phyloP scores from a whole-genome alignment of 92 coral and sea anemone genomes.

The Anthopleura xanthogrammica region DNA sequence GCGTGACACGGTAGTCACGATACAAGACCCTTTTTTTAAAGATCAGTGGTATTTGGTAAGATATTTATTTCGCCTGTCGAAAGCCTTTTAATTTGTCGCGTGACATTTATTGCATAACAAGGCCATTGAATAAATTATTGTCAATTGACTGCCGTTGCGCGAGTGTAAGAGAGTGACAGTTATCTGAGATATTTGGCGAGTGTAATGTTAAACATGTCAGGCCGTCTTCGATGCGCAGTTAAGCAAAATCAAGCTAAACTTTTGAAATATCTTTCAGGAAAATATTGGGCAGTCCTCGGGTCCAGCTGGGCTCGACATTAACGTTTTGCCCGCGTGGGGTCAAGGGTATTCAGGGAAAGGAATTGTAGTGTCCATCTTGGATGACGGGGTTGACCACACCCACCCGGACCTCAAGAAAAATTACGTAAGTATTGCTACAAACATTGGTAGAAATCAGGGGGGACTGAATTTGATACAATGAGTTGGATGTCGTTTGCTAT shows the following conservation, averaged over 20 bases:
- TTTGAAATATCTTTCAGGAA: constrained; percentile 37
- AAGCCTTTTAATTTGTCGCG: not conserved
- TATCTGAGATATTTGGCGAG: not conserved
- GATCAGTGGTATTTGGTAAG: constrained; percentile 90
- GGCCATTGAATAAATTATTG: too few relatives aligned
- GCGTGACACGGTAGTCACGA: constrained; percentile 69
- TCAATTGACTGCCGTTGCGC: too few relatives aligned
- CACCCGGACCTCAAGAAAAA: constrained; percentile 77
- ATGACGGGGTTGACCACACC: constrained; percentile 83
- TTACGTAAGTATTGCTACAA: constrained; percentile 54
- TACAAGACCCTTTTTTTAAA: constrained; percentile 77
- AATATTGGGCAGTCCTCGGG: constrained; percentile 88
- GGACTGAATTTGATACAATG: too few relatives aligned
- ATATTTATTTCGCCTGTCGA: too few relatives aligned
- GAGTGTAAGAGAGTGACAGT: not conserved
- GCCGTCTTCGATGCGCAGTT: not conserved
- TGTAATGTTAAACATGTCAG: not conserved
- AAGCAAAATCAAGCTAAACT: not conserved
- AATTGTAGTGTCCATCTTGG: constrained; percentile 70
- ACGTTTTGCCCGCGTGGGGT: constrained; percentile 86
- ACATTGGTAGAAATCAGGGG: not conserved
- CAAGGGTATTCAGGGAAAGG: constrained; percentile 81
- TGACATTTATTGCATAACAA: not conserved
- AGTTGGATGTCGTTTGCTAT: too few relatives aligned
- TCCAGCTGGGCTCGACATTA: constrained; percentile 72